Percentiles rank a stretch among this genome's conserved stretches.
Evolutionary conservation across 2,888 invertebrate species (phyloP).

Genomic region (Coenonympha glycerion): DNA sequence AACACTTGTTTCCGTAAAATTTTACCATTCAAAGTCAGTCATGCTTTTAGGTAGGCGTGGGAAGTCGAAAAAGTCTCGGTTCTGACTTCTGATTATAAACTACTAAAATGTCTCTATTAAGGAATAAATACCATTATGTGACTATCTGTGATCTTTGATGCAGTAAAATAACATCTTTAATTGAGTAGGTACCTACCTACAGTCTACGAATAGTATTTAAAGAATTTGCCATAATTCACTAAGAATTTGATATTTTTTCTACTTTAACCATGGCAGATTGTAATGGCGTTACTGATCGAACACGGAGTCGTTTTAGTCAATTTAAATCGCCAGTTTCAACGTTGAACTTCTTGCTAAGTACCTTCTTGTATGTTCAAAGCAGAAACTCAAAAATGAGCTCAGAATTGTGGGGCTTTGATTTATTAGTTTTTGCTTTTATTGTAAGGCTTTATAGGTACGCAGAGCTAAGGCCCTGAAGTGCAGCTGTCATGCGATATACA

Average conservation of each 20-base stretch:
- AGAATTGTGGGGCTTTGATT: background rate
- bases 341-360: too few species aligned
- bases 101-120: background rate
- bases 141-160: background rate
- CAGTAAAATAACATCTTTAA: too few species aligned
- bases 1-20: slow-evolving; percentile 37
- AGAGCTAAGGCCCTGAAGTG: slow-evolving; percentile 17
- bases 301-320: too few species aligned
- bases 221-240: too few species aligned
- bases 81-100: background rate
- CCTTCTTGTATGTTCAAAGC: too few species aligned
- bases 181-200: too few species aligned
- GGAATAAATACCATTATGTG: background rate
- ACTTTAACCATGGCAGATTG: too few species aligned
- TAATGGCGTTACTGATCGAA: too few species aligned
- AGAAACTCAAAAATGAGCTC: slow-evolving; percentile 16
- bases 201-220: too few species aligned
- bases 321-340: too few species aligned
- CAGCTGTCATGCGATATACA: slow-evolving; percentile 38
- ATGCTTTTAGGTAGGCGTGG: slow-evolving; percentile 45
- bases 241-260: too few species aligned
- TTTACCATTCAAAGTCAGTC: slow-evolving; percentile 42
- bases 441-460: slow-evolving; percentile 4
- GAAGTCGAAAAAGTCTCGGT: slow-evolving; percentile 50
- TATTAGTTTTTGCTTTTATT: slow-evolving; percentile 35